A percentile compares a stretch with the other conserved stretches of the same genome.
phyloP scores from a whole-genome alignment of 2,888 invertebrate species.

The Eutolmus rufibarbis region DNA sequence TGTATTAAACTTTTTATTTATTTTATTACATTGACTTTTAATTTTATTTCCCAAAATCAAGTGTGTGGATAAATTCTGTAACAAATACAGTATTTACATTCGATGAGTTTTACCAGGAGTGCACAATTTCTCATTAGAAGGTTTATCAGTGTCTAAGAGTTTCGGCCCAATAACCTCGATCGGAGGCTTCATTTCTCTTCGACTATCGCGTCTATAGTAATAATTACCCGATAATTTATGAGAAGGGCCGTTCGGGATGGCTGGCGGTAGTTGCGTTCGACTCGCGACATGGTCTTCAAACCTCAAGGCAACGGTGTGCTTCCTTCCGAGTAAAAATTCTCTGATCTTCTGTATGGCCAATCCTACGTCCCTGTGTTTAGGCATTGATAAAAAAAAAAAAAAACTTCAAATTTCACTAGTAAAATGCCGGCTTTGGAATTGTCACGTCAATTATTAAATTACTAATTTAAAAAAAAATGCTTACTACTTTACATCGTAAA shows the following conservation, averaged over 20 bases:
- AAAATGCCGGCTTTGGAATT: not conserved
- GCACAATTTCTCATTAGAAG: conserved; percentile 62
- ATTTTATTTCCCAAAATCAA: not conserved
- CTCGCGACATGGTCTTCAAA: conserved; percentile 72
- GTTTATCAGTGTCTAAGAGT: conserved; percentile 51
- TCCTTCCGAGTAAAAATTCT: conserved; percentile 73
- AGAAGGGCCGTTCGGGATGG: conserved; percentile 81
- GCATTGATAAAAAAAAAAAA: not conserved
- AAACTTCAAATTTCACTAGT: not conserved
- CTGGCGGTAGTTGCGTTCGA: conserved; percentile 84
- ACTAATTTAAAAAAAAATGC: not conserved
- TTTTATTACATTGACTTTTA: not conserved
- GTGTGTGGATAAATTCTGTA: not conserved
- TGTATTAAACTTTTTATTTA: not conserved
- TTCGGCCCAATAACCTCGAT: conserved; percentile 54
- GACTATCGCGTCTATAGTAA: conserved; percentile 82
- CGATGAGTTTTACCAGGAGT: conserved; percentile 68
- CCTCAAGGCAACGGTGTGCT: conserved; percentile 70
- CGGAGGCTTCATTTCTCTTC: conserved; percentile 66
- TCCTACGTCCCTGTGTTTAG: conserved; percentile 69
- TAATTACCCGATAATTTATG: conserved; percentile 82
- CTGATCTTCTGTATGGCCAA: conserved; percentile 70
- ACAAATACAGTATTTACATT: conserved; percentile 59
- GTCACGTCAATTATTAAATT: not conserved
- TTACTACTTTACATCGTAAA: not conserved